These are phyloP conservation scores for Myotis myotis DNA, from an alignment of 2,797 vertebrate species.

Conservation along the genomic window DNA sequence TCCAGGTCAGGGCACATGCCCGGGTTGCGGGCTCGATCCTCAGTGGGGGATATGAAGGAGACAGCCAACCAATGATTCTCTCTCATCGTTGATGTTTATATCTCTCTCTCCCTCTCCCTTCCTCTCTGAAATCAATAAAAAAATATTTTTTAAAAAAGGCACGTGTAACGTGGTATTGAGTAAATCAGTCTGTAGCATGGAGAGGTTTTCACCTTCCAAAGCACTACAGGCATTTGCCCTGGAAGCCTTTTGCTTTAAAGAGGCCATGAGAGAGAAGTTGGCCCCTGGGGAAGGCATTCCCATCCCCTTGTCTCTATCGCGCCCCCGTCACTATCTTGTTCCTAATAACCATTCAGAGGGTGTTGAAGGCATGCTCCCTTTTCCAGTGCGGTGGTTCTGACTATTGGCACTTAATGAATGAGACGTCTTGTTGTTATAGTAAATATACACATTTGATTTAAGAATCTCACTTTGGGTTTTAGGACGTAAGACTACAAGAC, in stretches of 20 bases:
- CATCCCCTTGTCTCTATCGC: neutral
- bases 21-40: no score
- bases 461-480: slow-evolving; percentile 8
- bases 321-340: neutral
- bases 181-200: slow-evolving; percentile 14
- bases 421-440: neutral
- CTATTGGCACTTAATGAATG: neutral
- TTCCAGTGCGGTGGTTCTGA: neutral
- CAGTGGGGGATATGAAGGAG: no score
- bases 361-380: neutral
- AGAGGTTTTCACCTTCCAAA: slow-evolving; percentile 48
- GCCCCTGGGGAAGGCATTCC: neutral
- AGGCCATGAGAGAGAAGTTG: slow-evolving; percentile 31
- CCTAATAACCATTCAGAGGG: neutral
- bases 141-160: neutral
- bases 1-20: no score
- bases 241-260: slow-evolving; percentile 61
- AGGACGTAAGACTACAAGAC: neutral
- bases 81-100: no score
- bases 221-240: slow-evolving; percentile 2
- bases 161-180: slow-evolving; percentile 23
- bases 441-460: neutral
- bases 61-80: no score
- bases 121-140: no score
- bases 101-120: no score